Base-by-base conservation (phyloP, 2,797 vertebrate species). In the Hippocampus kuda region DNA sequence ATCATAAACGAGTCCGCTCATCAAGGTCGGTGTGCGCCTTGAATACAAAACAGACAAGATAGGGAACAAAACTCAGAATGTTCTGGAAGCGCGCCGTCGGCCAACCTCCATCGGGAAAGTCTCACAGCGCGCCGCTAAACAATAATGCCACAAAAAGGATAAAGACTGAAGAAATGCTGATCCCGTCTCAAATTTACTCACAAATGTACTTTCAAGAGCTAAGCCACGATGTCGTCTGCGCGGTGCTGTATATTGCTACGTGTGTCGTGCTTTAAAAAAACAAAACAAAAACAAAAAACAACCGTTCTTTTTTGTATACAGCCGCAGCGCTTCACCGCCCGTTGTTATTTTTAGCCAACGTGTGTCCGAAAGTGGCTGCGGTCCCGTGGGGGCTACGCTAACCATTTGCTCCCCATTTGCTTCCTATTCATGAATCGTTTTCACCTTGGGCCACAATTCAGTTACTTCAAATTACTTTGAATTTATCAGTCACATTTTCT, bases 311-410 rank as follows among this genome's bases (percentile, higher is more conserved):
- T 34, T 70, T 78, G 82, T 85, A 81, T 79, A 84, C 77, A 83
- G 79, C 75, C 38, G 22, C 76, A 78, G 83, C 80, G 76, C 79
- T 83, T 85, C 81, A 77, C 73, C 16, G 22, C 79, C 69, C 66
- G 70, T 71, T 11, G 53, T 74, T 88, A 88, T 88, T 88, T 88
- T 88, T 85, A 88, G 84, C 66, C n/a, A 69, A 63, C 38, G 69
- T 82, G 70, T 86, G 81, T 85, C 71, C 60, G 83, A 80, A 75
- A 65, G 72, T 72, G 67, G 61, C 71, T 67, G 70, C 67, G 53
- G 46, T 44, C 72, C 77, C 73, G 71, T 59, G 48, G 57, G 60
- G 70, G 66, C 73, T 77, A 75, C 75, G 77, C 69, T 68, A 48
- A 34, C 70, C 70, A 74, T 83, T 80, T 85, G 71, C 56, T 82